These are phyloP conservation scores for Leptestheria dahalacensis DNA, from an alignment of 1,140 invertebrate species.

Conservation along the genomic window DNA sequence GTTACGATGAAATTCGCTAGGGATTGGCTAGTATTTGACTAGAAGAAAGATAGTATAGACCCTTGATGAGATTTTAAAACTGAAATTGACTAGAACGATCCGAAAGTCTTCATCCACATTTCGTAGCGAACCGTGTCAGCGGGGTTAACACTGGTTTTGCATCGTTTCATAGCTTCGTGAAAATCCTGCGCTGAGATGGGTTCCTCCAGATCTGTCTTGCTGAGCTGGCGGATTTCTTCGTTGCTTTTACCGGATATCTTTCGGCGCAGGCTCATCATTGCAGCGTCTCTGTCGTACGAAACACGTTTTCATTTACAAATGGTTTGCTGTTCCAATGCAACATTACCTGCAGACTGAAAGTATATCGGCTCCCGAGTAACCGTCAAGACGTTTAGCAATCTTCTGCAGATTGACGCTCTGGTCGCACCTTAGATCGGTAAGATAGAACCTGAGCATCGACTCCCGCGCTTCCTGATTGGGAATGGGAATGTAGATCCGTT, in stretches of 20 bases:
- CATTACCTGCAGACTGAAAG: slow-evolving; percentile 46
- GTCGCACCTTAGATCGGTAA: slow-evolving; percentile 29
- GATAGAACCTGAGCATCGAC: slow-evolving; percentile 33
- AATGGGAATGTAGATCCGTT: slow-evolving; percentile 54
- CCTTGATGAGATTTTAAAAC: no score
- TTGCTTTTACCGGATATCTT: slow-evolving; percentile 42
- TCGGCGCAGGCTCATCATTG: slow-evolving; percentile 50
- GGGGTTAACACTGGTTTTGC: slow-evolving; percentile 40
- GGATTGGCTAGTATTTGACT: no score
- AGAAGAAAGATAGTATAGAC: no score
- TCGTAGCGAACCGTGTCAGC: slow-evolving; percentile 36
- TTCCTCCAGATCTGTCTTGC: slow-evolving; percentile 43
- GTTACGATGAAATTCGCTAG: no score
- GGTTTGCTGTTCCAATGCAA: no score
- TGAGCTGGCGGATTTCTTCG: slow-evolving; percentile 42
- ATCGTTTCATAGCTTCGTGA: slow-evolving; percentile 38
- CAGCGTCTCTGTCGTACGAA: slow-evolving; percentile 45
- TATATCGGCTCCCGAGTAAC: slow-evolving; percentile 50
- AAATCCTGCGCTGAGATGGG: slow-evolving; percentile 44
- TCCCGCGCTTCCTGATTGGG: slow-evolving; percentile 36
- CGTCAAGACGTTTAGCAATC: slow-evolving; percentile 39
- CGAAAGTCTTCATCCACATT: slow-evolving; percentile 11
- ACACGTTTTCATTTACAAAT: no score
- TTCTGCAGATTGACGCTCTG: slow-evolving; percentile 34
- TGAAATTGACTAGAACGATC: slow-evolving; percentile 12